Evolutionary conservation across 2,113 vertebrate species (phyloP), one percentile per base, ranked within the genome.

Genomic region (Meleagris gallopavo): DNA sequence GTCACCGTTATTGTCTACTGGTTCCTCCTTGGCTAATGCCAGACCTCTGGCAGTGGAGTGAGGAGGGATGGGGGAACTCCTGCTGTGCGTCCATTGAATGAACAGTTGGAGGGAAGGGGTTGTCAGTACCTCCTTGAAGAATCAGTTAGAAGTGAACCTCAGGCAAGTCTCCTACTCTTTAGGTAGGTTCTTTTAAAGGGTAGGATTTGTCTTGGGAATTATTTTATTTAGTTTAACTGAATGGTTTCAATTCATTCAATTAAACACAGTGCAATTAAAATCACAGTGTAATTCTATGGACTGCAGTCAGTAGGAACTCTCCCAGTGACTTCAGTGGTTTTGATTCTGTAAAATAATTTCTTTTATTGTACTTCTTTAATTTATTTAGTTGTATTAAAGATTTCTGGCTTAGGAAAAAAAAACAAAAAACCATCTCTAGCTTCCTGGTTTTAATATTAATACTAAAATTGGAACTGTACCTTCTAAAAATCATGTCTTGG

Each of bases 81-180:
- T 18, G 91, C 95, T 95, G 93, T 96, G 94, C n/a, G 2, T 52
- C 81, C 80, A 76, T 76, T 88, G 85, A 91, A 86, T 94, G 90
- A 92, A 71, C 82, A 65, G 55, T 93, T 89, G 87, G 87, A 83
- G 73, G 74, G 60, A 81, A 88, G 65, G 83, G 87, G 72, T 40
- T 94, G 89, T 80, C 88, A 90, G 62, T 89, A 86, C 86, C n/a
- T 95, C 62, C 90, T 87, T 87, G 85, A 94, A 95, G 89, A 84
- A 89, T 89, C 65, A 61, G 19, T 82, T 91, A 86, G 83, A 91
- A 90, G 48, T 43, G 64, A 76, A 90, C 80, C 83, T 93, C 32
- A 1, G 72, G 73, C 82, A 95, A 91, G 86, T 77, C 65, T 89
- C 61, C 38, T 52, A 8, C 41, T 78, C 76, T 78, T 95, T 91